These are phyloP conservation scores for Thyatira batis DNA, from an alignment of 2,888 invertebrate genomes.

Conservation along the genomic window DNA sequence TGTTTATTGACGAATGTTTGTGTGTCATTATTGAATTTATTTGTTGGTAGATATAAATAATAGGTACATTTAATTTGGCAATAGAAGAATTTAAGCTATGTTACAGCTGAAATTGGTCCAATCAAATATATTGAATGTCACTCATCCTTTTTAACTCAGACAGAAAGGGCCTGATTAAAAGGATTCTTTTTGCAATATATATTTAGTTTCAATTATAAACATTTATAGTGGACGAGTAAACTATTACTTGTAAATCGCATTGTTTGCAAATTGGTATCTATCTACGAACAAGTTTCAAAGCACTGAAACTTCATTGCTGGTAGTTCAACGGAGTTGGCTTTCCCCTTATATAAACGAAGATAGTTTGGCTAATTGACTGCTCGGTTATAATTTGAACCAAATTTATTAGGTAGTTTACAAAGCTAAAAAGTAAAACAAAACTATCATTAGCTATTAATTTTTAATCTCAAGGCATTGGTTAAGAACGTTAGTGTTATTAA, in stretches of 20 bases:
- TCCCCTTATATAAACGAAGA: background rate
- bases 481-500: no score
- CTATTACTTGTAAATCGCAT: background rate
- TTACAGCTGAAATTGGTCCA: no score
- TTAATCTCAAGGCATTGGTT: no score
- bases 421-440: no score
- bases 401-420: no score
- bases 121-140: no score
- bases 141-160: no score
- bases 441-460: no score
- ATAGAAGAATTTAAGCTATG: no score
- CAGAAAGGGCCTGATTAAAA: no score
- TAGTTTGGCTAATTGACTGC: background rate
- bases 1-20: slow-evolving; percentile 24
- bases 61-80: no score
- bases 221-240: background rate
- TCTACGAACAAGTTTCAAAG: slow-evolving; percentile 9
- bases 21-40: slow-evolving; percentile 18
- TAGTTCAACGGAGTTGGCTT: slow-evolving; percentile 5
- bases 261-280: background rate
- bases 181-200: background rate
- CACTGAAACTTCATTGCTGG: slow-evolving; percentile 10
- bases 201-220: background rate
- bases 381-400: background rate
- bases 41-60: background rate